These are phyloP conservation scores for Actinostola sp. DNA, from an alignment of 92 coral and sea anemone genomes.

Conservation along the genomic window DNA sequence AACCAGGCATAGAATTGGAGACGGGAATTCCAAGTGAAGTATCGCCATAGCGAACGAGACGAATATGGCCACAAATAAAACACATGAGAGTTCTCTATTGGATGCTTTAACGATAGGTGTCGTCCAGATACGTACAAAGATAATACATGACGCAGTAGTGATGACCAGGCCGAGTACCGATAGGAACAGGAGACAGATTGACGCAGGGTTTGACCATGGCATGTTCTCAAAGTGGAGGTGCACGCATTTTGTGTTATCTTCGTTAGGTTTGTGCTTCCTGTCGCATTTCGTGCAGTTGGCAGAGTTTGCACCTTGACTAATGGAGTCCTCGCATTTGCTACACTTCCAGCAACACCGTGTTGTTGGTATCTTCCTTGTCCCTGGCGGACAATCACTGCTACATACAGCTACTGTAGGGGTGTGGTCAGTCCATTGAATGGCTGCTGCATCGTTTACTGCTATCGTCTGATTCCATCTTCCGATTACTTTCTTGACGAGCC, in stretches of 20 bases:
- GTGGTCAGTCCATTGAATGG: constrained; percentile 14
- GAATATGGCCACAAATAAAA: constrained; percentile 26
- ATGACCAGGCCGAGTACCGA: constrained; percentile 18
- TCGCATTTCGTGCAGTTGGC: constrained; percentile 57
- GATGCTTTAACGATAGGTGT: constrained; percentile 47
- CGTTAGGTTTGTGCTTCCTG: constrained; percentile 47
- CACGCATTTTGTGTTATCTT: constrained; percentile 36
- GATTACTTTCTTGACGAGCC: constrained; percentile 18
- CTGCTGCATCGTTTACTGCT: constrained; percentile 2
- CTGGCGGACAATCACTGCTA: constrained; percentile 24
- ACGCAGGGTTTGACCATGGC: constrained; percentile 34
- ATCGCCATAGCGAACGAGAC: constrained; percentile 24
- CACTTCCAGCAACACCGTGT: constrained; percentile 74
- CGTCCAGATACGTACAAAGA: constrained; percentile 21
- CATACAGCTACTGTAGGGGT: constrained; percentile 30
- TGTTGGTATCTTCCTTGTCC: constrained; percentile 23
- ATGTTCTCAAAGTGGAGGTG: constrained; percentile 45
- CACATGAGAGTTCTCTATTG: constrained; percentile 27
- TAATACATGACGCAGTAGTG: constrained; percentile 1
- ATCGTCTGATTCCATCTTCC: constrained; percentile 29
- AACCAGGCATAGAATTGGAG: constrained; percentile 16
- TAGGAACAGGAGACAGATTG: constrained; percentile 20
- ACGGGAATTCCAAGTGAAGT: constrained; percentile 20
- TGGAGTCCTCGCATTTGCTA: constrained; percentile 56
- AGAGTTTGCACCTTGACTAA: constrained; percentile 41